Conservation (phyloP, 1,140 invertebrate species). For the Steinernema khuongi region DNA sequence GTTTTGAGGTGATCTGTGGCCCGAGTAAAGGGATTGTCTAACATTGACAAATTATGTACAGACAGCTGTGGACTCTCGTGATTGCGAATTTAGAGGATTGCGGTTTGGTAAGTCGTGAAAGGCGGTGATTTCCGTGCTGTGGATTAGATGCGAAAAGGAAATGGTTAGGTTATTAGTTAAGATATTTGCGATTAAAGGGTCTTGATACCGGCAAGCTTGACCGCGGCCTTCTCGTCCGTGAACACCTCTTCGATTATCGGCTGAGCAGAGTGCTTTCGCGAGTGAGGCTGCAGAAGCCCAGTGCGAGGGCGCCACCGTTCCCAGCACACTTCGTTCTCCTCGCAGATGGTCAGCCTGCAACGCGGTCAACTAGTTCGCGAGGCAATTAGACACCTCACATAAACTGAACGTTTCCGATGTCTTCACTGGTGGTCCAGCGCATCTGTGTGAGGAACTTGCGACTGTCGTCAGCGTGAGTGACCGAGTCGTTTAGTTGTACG, state of each 20-base stretch:
- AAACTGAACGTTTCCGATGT: constrained; percentile 41
- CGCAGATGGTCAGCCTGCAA: constrained; percentile 30
- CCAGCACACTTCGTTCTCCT: constrained; percentile 39
- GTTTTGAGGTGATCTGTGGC: neutral
- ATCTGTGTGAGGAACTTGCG: constrained; percentile 37
- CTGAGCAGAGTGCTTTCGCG: neutral
- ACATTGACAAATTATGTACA: no score
- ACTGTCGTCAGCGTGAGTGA: constrained; percentile 36
- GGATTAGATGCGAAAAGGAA: constrained; percentile 17
- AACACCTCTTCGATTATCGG: constrained; percentile 21
- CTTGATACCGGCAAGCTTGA: constrained; percentile 21
- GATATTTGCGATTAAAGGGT: neutral
- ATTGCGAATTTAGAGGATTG: no score
- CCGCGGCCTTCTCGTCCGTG: constrained; percentile 6
- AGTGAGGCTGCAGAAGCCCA: constrained; percentile 24
- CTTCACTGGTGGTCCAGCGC: constrained; percentile 31
- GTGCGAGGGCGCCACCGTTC: constrained; percentile 33
- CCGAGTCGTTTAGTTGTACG: constrained; percentile 24
- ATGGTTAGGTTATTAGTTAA: constrained; percentile 2
- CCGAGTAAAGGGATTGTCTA: no score
- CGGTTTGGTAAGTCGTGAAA: no score
- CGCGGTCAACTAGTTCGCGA: constrained; percentile 4
- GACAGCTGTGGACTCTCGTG: no score
- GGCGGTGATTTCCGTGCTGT: constrained; percentile 11
- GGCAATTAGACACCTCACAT: constrained; percentile 30